Percentiles rank a stretch among this genome's conserved stretches.
Evolutionary conservation across 1,140 invertebrate species (phyloP).

Genomic region (Heliothis virescens): DNA sequence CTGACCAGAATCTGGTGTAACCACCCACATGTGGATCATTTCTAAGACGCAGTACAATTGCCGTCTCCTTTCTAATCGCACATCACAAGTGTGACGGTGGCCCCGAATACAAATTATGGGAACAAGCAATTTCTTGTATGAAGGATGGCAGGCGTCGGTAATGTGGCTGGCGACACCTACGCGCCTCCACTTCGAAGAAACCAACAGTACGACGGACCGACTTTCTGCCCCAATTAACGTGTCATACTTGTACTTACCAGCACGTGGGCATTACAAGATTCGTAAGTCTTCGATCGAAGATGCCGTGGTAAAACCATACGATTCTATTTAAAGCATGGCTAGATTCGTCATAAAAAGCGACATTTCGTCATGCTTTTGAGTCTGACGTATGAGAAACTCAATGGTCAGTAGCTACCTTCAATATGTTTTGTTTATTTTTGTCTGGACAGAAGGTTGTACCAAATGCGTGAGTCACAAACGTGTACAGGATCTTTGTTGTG

Average conservation of each 20-base stretch:
- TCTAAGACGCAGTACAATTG: slow-evolving; percentile 68
- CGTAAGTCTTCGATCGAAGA: slow-evolving; percentile 13
- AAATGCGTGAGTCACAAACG: slow-evolving; percentile 75
- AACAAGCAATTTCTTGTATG: slow-evolving; percentile 82
- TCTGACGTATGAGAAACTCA: neutral
- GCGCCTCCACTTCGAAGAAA: slow-evolving; percentile 77
- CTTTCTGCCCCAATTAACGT: slow-evolving; percentile 76
- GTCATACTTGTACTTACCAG: slow-evolving; percentile 30
- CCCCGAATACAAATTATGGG: slow-evolving; percentile 84
- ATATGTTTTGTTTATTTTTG: slow-evolving; percentile 64
- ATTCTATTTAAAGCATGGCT: neutral
- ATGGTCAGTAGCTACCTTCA: no score
- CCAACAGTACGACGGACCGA: slow-evolving; percentile 76
- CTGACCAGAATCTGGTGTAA: slow-evolving; percentile 28
- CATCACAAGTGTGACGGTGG: slow-evolving; percentile 79
- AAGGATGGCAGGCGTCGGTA: slow-evolving; percentile 76
- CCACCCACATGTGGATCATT: slow-evolving; percentile 66
- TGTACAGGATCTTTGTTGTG: slow-evolving; percentile 83
- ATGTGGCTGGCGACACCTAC: slow-evolving; percentile 77
- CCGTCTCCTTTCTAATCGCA: slow-evolving; percentile 81
- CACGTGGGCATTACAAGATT: slow-evolving; percentile 51
- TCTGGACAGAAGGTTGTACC: slow-evolving; percentile 68
- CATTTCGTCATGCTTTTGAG: neutral
- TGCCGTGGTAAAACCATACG: neutral
- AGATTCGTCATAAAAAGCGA: neutral